Base-by-base conservation (phyloP, 2,113 vertebrate species). In the Perca schrenkii region DNA sequence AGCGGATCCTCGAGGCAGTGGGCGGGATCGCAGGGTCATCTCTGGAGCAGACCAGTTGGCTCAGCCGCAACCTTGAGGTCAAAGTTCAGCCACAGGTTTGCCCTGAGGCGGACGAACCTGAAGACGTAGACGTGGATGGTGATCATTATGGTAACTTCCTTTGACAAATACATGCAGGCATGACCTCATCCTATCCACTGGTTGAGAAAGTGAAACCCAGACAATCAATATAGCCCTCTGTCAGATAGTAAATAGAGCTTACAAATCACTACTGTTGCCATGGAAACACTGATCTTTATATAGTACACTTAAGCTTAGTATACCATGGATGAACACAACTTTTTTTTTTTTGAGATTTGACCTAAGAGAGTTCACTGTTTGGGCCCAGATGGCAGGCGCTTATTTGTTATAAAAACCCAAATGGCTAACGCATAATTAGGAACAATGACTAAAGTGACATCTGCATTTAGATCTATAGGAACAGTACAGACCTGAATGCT, bases 1-100 rank as follows among this genome's bases (percentile, higher is more conserved):
- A 99, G 70, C 96, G 96, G 86, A 96, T 99, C 85, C 92, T 99
- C 10, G 98, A 99, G 85, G 95, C 97, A 1, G 96, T 99, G 36
- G 98, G 97, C 0, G 97, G 94, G 17, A 94, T 99, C 34, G 98
- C 97, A 10, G 98, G 98, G 1, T 99, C 98, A 0, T 99, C 98
- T 65, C 91, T 99, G 83, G 98, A 99, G 63, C 98, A 99, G 90
- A 99, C 98, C 79, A 99, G 98, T 76, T 99, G 98, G 98, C 96
- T 99, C 50, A 99, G 98, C 90, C 95, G 98, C 68, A 99, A 96
- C 83, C 95, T 99, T 61, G 98, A 99, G 81, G 98, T 99, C 85
- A 99, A 99, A 93, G 97, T 97, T 74, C 98, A 97, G 90, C 96
- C 98, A 13, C 98, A 99, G 93, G 91, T 99, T 62, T 92, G 95